Percentiles rank a stretch among this genome's conserved stretches.
phyloP scores from a whole-genome alignment of 92 coral and sea anemone species.

The Montipora capitata region DNA sequence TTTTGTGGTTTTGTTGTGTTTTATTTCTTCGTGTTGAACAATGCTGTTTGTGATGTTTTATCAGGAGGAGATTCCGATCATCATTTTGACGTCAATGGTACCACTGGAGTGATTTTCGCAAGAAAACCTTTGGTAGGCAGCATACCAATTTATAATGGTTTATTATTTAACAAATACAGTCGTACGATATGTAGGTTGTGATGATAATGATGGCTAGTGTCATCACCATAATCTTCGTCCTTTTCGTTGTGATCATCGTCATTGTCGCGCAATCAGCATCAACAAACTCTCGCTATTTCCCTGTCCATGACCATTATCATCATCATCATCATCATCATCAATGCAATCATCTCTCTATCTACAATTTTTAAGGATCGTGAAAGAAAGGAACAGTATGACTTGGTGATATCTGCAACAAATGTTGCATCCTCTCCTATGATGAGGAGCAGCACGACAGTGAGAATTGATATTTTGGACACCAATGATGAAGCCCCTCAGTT shows the following conservation, averaged over 20 bases:
- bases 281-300: too few relatives aligned
- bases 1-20: too few relatives aligned
- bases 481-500: conserved; percentile 92
- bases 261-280: too few relatives aligned
- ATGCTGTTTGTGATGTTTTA: background rate
- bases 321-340: background rate
- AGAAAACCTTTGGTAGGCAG: conserved; percentile 79
- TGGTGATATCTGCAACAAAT: conserved; percentile 83
- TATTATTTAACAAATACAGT: too few relatives aligned
- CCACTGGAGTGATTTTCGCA: conserved; percentile 85
- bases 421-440: conserved; percentile 82
- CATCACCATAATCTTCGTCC: too few relatives aligned
- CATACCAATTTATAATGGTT: background rate
- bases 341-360: background rate
- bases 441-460: conserved; percentile 77
- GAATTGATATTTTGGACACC: conserved; percentile 82
- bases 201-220: too few relatives aligned
- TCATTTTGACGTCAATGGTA: conserved; percentile 60
- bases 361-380: conserved; percentile 86
- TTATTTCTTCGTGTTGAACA: background rate
- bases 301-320: too few relatives aligned
- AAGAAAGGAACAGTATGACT: conserved; percentile 64
- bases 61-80: conserved; percentile 83
- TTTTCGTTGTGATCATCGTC: too few relatives aligned
- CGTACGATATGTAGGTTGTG: too few relatives aligned